Conservation (phyloP, 2,888 invertebrate genomes). For the Perizoma affinitatum region DNA sequence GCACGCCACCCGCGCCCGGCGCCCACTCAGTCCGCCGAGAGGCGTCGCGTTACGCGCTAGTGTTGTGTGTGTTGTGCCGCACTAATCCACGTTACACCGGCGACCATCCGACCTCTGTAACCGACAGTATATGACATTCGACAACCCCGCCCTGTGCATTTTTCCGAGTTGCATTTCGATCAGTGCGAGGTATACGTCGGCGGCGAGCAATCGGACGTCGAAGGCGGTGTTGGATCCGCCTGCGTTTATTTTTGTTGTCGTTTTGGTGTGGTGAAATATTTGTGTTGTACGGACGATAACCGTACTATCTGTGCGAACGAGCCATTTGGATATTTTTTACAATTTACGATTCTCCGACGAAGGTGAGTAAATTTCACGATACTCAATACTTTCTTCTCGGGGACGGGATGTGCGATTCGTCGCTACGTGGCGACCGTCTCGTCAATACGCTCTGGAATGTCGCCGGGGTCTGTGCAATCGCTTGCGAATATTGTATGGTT, state of each 20-base stretch:
- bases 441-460: slow-evolving; percentile 63
- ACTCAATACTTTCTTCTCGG: slow-evolving; percentile 52
- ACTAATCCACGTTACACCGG: slow-evolving; percentile 55
- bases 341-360: slow-evolving; percentile 66
- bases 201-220: slow-evolving; percentile 56
- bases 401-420: slow-evolving; percentile 57
- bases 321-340: slow-evolving; percentile 79
- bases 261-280: slow-evolving; percentile 83
- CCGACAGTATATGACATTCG: slow-evolving; percentile 80
- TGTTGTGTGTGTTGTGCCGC: slow-evolving; percentile 67
- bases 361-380: slow-evolving; percentile 71
- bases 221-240: slow-evolving; percentile 65
- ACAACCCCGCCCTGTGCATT: slow-evolving; percentile 83
- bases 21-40: slow-evolving; percentile 57
- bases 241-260: slow-evolving; percentile 83
- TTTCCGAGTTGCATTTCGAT: slow-evolving; percentile 74
- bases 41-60: slow-evolving; percentile 65
- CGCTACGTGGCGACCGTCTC: slow-evolving; percentile 74
- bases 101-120: slow-evolving; percentile 78
- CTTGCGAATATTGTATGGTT: slow-evolving; percentile 38
- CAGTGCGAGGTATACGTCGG: slow-evolving; percentile 71
- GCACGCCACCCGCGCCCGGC: slow-evolving; percentile 42
- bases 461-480: slow-evolving; percentile 44
- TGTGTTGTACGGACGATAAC: slow-evolving; percentile 82
- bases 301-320: slow-evolving; percentile 81